These are phyloP conservation scores for Cataglyphis rosenhaueri DNA, from an alignment of 2,888 invertebrate genomes.

Conservation along the genomic window DNA sequence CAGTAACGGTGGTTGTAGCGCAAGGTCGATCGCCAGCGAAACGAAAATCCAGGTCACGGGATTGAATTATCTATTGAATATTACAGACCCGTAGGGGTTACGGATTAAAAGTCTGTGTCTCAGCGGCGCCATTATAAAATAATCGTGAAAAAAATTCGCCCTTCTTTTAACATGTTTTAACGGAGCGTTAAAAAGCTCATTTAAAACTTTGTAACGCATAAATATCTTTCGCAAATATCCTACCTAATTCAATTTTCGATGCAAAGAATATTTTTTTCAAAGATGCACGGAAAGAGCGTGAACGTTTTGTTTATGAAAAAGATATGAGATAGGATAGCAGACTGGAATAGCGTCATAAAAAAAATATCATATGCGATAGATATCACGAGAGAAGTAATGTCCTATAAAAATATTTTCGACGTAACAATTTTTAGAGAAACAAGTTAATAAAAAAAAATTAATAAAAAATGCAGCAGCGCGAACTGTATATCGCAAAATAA, in stretches of 20 bases:
- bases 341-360: not conserved
- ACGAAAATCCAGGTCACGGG: slow-evolving; percentile 39
- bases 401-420: not conserved
- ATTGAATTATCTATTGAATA: slow-evolving; percentile 47
- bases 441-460: not conserved
- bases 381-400: not conserved
- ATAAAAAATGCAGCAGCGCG: not conserved
- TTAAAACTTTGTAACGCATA: not conserved
- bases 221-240: not conserved
- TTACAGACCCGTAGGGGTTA: slow-evolving; percentile 19
- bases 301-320: slow-evolving; percentile 17
- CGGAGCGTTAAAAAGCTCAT: slow-evolving; percentile 25
- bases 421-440: not conserved
- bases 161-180: slow-evolving; percentile 18
- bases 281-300: not conserved
- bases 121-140: slow-evolving; percentile 11
- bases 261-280: slow-evolving; percentile 1
- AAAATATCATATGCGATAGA: not conserved
- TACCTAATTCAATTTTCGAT: not conserved
- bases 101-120: slow-evolving; percentile 12
- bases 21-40: slow-evolving; percentile 45
- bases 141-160: not conserved
- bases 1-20: slow-evolving; percentile 26
- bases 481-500: not conserved
- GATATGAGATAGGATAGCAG: not conserved